Evolutionary conservation across 2,888 invertebrate species (phyloP).

Genomic region (Pyralis farinalis): DNA sequence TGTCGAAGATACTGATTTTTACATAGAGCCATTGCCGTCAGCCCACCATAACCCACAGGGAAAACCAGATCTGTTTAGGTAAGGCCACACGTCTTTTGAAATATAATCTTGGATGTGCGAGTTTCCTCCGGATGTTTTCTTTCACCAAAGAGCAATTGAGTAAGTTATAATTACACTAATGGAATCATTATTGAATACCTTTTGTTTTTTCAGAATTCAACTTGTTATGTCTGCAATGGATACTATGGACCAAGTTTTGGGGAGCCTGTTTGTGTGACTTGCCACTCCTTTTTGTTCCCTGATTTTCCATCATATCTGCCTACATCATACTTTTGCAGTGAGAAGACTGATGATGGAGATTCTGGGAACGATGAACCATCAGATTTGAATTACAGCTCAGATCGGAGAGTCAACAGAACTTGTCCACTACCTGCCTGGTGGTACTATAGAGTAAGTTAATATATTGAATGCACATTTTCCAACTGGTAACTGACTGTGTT

Average conservation of each 20-base stretch:
- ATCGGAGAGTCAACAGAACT: conserved; percentile 62
- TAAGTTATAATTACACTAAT: too few species aligned
- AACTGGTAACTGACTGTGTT: too few species aligned
- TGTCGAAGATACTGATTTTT: too few species aligned
- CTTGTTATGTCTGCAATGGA: conserved; percentile 93
- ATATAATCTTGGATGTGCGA: too few species aligned
- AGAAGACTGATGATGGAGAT: conserved; percentile 92
- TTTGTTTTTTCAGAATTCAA: conserved; percentile 77
- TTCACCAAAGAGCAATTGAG: too few species aligned
- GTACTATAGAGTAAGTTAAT: conserved; percentile 58
- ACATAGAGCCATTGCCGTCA: too few species aligned
- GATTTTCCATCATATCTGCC: conserved; percentile 83
- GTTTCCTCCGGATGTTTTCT: too few species aligned
- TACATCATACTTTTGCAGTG: conserved; percentile 69
- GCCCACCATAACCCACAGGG: too few species aligned
- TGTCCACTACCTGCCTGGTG: conserved; percentile 59
- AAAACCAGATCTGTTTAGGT: too few species aligned
- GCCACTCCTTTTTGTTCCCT: conserved; percentile 95
- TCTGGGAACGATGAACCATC: conserved; percentile 97
- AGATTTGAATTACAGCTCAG: conserved; percentile 82
- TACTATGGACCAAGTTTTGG: conserved; percentile 96
- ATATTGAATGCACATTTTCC: too few species aligned
- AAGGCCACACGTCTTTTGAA: too few species aligned
- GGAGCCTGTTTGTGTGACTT: conserved; percentile 94
- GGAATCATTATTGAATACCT: too few species aligned